These are phyloP conservation scores for Ormyrus labotus DNA, from an alignment of 2,888 invertebrate genomes.

Conservation along the genomic window DNA sequence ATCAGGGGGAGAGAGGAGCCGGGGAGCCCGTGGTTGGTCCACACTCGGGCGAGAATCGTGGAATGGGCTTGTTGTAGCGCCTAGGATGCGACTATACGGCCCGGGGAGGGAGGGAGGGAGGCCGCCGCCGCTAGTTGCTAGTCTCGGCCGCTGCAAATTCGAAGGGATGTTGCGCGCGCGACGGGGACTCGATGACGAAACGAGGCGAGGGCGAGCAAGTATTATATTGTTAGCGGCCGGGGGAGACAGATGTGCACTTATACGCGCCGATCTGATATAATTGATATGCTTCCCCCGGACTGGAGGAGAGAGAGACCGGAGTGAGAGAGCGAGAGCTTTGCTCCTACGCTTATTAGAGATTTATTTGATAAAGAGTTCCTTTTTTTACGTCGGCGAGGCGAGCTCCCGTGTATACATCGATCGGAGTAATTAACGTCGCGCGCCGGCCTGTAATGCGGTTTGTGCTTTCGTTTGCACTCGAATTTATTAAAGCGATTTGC, in stretches of 20 bases:
- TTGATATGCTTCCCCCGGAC: conserved; percentile 48
- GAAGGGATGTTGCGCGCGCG: conserved; percentile 50
- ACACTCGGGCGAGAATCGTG: conserved; percentile 39
- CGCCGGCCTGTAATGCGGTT: conserved; percentile 37
- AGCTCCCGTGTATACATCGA: conserved; percentile 8
- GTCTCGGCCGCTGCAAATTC: conserved; percentile 44
- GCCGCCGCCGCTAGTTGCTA: background rate
- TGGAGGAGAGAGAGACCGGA: too few relatives aligned
- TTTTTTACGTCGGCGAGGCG: background rate
- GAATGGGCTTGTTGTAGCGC: conserved; percentile 33
- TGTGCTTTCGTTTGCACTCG: conserved; percentile 43
- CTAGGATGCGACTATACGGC: conserved; percentile 23
- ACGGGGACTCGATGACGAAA: conserved; percentile 50
- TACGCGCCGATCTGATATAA: conserved; percentile 57
- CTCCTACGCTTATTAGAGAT: conserved; percentile 47
- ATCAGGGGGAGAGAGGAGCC: background rate
- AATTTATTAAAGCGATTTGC: conserved; percentile 52
- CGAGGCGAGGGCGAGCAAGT: conserved; percentile 44
- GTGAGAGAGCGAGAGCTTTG: too few relatives aligned
- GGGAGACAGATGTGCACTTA: conserved; percentile 59
- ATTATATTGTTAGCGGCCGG: conserved; percentile 48
- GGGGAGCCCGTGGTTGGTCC: conserved; percentile 51
- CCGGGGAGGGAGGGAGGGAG: background rate
- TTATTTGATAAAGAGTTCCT: conserved; percentile 40
- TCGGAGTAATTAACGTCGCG: conserved; percentile 44